These are phyloP conservation scores for Pogonophryne albipinna DNA, from an alignment of 2,797 vertebrate genomes.

Conservation along the genomic window DNA sequence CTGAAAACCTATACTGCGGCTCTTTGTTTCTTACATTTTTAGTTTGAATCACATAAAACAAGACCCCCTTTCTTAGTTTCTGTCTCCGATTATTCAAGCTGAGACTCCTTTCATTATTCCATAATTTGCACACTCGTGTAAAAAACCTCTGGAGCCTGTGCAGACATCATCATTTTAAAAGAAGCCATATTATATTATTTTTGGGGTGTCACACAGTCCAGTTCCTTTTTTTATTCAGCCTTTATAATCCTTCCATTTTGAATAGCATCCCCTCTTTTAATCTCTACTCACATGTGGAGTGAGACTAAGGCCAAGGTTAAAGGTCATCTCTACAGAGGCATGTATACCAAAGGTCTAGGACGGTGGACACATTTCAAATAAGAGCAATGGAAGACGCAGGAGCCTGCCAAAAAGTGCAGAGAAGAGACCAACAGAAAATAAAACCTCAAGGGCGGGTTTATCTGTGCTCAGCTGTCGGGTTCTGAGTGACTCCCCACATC, in stretches of 20 bases:
- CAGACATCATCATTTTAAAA: neutral
- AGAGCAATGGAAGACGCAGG: neutral
- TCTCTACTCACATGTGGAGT: constrained; percentile 20
- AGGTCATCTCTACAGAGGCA: constrained; percentile 27
- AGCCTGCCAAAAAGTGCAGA: neutral
- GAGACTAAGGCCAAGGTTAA: constrained; percentile 54
- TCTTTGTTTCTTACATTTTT: neutral
- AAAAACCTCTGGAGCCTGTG: constrained; percentile 17
- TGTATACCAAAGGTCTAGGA: constrained; percentile 40
- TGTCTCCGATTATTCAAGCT: constrained; percentile 19
- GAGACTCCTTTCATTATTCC: constrained; percentile 33
- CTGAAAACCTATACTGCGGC: neutral
- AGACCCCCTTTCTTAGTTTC: neutral
- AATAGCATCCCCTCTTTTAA: too few relatives aligned
- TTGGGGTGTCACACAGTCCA: too few relatives aligned
- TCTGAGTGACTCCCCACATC: constrained; percentile 43
- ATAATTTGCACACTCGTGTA: constrained; percentile 13
- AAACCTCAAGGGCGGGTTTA: constrained; percentile 1
- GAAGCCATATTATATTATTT: too few relatives aligned
- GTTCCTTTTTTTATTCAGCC: too few relatives aligned
- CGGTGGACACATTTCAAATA: constrained; percentile 37
- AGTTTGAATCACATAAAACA: constrained; percentile 17
- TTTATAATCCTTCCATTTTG: too few relatives aligned
- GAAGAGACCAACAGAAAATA: neutral
- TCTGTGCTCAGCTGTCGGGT: constrained; percentile 36